Evolutionary conservation across 2,888 invertebrate species (phyloP), one percentile per base, ranked within the genome.

Genomic region (Panorpa germanica): DNA sequence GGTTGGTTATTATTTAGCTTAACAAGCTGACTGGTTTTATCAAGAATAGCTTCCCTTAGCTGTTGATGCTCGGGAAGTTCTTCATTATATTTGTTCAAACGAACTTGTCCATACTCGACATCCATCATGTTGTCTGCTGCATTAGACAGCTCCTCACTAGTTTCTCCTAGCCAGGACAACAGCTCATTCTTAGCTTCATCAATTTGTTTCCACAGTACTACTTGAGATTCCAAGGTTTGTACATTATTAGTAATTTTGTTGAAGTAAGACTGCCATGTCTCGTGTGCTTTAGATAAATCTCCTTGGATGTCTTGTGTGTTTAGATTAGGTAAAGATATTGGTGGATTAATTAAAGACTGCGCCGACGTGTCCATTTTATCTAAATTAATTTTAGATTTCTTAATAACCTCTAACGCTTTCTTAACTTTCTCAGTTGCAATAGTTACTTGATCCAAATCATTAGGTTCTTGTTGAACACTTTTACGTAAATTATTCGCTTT

Each of bases 141-240:
- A 40, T 73, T 70, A 25, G 70, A 68, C 4, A 93, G 57, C 19
- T 70, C 70, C 40, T 75, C 71, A 33, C 78, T 78, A 13, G 81
- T 86, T 46, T 81, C 76, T 34, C 70, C 69, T 5, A 90, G 48
- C 93, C 93, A 93, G 13, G 71, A 66, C 1, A 77, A 55, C 3
- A 91, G 59, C 47, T 83, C 83, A 37, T 76, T 75, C 46, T 82
- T 83, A 1, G 75, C 71, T 34, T 82, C 81, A 40, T 85, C 80
- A 19, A 93, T 77, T 49, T 90, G 86, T 43, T 83, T 77, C 88
- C 90, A 91, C 30, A 90, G 76, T n/a, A 82, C 74, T 0, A 77
- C 63, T 52, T 91, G 86, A 1, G 83, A 80, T 53, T 93, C 91
- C 28, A 78, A 66, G 31, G 72, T 71, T 49, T 85, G 82, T 13